Evolutionary conservation across 2,888 invertebrate species (phyloP).

Genomic region (Lasioglossum leucozonium): DNA sequence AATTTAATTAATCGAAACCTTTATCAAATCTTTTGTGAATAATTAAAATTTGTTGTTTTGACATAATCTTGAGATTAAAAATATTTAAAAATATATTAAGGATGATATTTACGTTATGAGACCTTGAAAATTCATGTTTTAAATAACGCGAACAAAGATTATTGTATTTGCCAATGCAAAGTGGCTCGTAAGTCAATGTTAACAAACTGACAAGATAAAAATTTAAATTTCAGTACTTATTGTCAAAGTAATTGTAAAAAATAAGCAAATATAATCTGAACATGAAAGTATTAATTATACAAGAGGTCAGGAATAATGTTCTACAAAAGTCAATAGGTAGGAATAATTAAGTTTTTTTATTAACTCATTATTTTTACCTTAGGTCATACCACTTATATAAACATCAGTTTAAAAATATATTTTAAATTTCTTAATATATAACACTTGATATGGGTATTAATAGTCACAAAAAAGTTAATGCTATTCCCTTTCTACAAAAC

Average conservation of each 20-base stretch:
- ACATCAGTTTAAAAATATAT: not conserved
- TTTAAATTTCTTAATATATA: not conserved
- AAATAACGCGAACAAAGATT: not conserved
- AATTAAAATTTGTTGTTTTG: not conserved
- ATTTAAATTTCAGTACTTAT: not conserved
- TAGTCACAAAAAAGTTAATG: not conserved
- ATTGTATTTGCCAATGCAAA: no score
- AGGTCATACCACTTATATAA: not conserved
- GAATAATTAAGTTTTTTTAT: conserved; percentile 1
- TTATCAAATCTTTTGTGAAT: not conserved
- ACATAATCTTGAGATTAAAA: not conserved
- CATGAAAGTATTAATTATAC: not conserved
- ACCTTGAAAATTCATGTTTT: not conserved
- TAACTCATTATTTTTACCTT: not conserved
- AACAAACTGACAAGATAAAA: not conserved
- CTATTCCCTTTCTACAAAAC: not conserved
- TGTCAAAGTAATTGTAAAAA: not conserved
- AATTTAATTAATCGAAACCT: not conserved
- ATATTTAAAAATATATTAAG: not conserved
- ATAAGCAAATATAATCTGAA: not conserved
- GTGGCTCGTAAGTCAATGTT: not conserved
- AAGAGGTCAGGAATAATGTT: not conserved
- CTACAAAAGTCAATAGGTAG: not conserved
- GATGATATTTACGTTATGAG: no score
- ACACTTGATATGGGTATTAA: not conserved